These are phyloP conservation scores for Toxonevra muliebris DNA, from an alignment of 2,888 invertebrate species.

Conservation along the genomic window DNA sequence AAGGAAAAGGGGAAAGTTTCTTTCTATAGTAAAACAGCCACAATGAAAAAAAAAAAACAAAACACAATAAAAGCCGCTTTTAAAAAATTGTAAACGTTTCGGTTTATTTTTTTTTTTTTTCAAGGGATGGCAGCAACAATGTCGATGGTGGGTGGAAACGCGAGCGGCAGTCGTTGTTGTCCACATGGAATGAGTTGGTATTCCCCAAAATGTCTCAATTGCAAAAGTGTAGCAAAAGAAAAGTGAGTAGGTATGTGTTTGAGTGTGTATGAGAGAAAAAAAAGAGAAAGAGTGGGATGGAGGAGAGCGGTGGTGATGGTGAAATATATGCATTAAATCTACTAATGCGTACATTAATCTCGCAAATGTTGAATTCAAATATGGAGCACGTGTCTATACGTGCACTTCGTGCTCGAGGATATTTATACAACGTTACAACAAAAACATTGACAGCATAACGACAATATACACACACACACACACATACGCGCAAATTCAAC, in stretches of 20 bases:
- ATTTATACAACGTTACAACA: slow-evolving; percentile 51
- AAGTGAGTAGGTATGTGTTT: background rate
- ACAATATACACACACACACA: background rate
- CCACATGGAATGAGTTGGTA: slow-evolving; percentile 2
- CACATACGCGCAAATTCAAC: slow-evolving; percentile 2
- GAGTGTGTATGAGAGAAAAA: background rate
- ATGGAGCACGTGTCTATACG: slow-evolving; percentile 50
- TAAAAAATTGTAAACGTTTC: slow-evolving; percentile 31
- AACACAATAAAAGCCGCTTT: slow-evolving; percentile 35
- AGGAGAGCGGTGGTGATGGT: slow-evolving; percentile 10
- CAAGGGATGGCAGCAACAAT: too few species aligned
- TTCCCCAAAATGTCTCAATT: slow-evolving; percentile 58
- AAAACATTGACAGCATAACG: slow-evolving; percentile 22
- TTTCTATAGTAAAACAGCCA: background rate
- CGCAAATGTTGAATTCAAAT: slow-evolving; percentile 48
- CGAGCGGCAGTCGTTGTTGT: slow-evolving; percentile 5
- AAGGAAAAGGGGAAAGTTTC: too few species aligned
- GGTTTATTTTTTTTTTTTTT: slow-evolving; percentile 9
- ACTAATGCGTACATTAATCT: slow-evolving; percentile 65
- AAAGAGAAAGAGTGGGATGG: background rate
- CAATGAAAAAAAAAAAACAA: slow-evolving; percentile 3
- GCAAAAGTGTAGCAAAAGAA: slow-evolving; percentile 20
- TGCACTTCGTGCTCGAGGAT: slow-evolving; percentile 57
- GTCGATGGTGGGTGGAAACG: background rate
- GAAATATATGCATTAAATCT: slow-evolving; percentile 59